Conservation (phyloP, 2,113 vertebrate species). For the Coptodon bakossiorum region DNA sequence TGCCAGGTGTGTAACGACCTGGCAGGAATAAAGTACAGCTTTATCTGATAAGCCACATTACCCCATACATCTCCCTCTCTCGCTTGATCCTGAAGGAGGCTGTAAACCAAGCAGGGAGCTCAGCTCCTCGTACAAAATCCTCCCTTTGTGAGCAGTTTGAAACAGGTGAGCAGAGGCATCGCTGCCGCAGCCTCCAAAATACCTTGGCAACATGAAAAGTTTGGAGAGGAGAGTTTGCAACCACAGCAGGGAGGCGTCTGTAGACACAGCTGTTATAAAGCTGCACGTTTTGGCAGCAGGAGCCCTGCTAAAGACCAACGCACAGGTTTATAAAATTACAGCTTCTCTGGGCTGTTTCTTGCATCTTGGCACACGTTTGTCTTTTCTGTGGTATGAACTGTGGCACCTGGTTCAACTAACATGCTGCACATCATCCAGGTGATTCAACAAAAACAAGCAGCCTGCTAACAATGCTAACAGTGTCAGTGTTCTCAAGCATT, state of each 20-base stretch:
- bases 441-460: neutral
- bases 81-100: neutral
- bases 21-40: neutral
- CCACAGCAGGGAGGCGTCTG: neutral
- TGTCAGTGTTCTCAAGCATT: neutral
- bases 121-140: neutral
- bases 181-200: neutral
- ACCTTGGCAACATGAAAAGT: slow-evolving; percentile 2
- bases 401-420: neutral
- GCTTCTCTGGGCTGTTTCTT: neutral
- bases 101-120: slow-evolving; percentile 18
- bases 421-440: neutral
- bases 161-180: slow-evolving; percentile 1
- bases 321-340: neutral
- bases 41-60: slow-evolving; percentile 34
- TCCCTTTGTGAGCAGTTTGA: slow-evolving; percentile 19
- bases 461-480: neutral
- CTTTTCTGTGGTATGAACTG: neutral
- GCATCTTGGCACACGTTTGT: neutral
- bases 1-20: slow-evolving; percentile 6
- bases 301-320: neutral
- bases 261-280: neutral
- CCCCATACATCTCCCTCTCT: neutral
- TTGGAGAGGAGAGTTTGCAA: neutral
- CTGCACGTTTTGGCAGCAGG: neutral